Evolutionary conservation across 2,113 vertebrate species (phyloP), one percentile per base, ranked within the genome.

Genomic region (Athene noctua): DNA sequence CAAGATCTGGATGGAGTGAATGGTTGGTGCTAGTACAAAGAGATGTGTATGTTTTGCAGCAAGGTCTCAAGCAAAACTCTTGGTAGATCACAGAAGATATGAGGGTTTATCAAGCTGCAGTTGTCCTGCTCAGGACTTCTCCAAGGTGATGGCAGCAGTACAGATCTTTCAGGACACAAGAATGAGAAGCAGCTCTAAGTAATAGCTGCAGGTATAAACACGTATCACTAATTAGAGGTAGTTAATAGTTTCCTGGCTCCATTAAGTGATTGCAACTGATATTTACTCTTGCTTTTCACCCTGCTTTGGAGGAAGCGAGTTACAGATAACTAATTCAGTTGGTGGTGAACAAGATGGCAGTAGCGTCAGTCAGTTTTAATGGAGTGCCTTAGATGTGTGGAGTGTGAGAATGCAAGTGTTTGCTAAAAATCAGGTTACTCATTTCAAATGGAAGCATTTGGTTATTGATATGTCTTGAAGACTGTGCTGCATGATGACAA

Each of bases 171-270:
- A 59, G 42, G 47, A 75, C 70, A 79, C 6, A 14, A 66, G 51
- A 93, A 91, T 51, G 55, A 79, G 73, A 67, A 93, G 46, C 65
- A 84, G 51, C 65, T 87, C 38, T 81, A 91, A 62, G 67, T 74
- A 89, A 57, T 54, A 91, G n/a, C 80, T 89, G 70, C 84, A 94
- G 52, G 65, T 90, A 79, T 67, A 91, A 89, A 67, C 55, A 59
- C 1, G 2, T 85, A 54, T 74, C 78, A 74, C 61, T 87, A 85
- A 93, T 90, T 88, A 74, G 74, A 86, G 47, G 23, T 72, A 88
- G 36, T 92, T 92, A 86, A 61, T 90, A 82, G 36, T 93, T 87
- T 90, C 44, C 74, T 96, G 62, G n/a, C 30, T 80, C 58, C 38
- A 57, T 85, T 79, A 85, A 85, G 49, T 75, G 32, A 29, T 90